Evolutionary conservation across 2,888 invertebrate genomes (phyloP).

Genomic region (Phalangium opilio): DNA sequence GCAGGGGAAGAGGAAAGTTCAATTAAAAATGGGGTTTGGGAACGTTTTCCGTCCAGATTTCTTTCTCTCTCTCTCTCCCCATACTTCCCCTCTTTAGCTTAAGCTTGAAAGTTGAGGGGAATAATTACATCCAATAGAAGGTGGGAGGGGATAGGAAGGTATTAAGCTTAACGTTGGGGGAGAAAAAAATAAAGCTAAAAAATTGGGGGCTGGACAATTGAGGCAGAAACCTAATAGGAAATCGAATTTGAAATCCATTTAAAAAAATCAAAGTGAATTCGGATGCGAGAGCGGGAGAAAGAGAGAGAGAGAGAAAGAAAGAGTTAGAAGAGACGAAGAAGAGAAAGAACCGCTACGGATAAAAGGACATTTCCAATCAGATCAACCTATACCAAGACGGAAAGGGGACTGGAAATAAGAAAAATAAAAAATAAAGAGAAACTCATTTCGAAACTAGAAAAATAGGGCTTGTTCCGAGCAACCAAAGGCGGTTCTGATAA

Average conservation of each 20-base stretch:
- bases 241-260: not conserved
- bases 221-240: slow-evolving; percentile 1
- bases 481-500: no score
- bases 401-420: not conserved
- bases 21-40: no score
- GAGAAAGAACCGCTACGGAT: not conserved
- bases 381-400: not conserved
- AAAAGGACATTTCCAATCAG: not conserved
- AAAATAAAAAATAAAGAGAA: no score
- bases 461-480: no score
- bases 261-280: slow-evolving; percentile 1
- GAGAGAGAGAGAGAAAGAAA: slow-evolving; percentile 4
- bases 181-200: not conserved
- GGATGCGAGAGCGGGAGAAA: slow-evolving; percentile 7
- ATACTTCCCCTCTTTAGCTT: no score
- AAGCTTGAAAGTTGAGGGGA: no score
- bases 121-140: no score
- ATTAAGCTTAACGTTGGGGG: no score
- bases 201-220: not conserved
- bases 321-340: not conserved
- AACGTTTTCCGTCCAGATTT: no score
- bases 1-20: no score
- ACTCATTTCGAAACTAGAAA: no score
- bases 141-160: slow-evolving; percentile 2
- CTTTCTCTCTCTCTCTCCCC: no score